Evolutionary conservation across 2,113 vertebrate genomes (phyloP), one percentile per base, ranked within the genome.

Genomic region (Vidua chalybeata): DNA sequence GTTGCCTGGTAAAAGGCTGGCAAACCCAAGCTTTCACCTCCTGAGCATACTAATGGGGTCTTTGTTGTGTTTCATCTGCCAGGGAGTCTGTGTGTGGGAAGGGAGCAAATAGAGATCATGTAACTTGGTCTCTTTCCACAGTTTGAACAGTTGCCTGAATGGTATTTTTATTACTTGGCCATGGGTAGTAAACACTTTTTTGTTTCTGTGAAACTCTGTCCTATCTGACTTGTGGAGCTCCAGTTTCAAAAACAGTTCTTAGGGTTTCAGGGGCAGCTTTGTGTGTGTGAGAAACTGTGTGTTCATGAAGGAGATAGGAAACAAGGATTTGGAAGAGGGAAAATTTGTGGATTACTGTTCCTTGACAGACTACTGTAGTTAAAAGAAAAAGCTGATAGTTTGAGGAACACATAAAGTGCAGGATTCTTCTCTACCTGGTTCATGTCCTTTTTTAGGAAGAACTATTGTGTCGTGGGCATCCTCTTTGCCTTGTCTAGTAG

Each of bases 111-210:
- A 87, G 71, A 73, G 39, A 49, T 55, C 2, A 0, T 33, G 17
- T 81, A 81, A 75, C 23, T 71, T 14, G 12, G 35, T 81, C 48
- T 61, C 35, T 80, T 82, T 93, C 58, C 89, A 83, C 33, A 41
- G 82, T 93, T 67, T 76, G 78, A 93, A 51, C 28, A 33, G 43
- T 95, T 95, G 74, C 27, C 63, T 73, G 48, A 83, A 87, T 48
- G 10, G 46, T 54, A 69, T 52, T 94, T 88, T 79, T 67, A 80
- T 93, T 91, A 67, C 46, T 82, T 91, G 39, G 62, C 58, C 74
- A 28, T 84, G 55, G 81, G 46, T 58, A 43, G 55, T 79, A 93
- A 87, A 77, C 45, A 11, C 15, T 7, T 19, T 18, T 54, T 56
- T 46, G 21, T n/a, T 58, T 35, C 31, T 46, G 6, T 90, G 64